Evolutionary conservation across 1,140 invertebrate species (phyloP).

Genomic region (Agrilus planipennis): DNA sequence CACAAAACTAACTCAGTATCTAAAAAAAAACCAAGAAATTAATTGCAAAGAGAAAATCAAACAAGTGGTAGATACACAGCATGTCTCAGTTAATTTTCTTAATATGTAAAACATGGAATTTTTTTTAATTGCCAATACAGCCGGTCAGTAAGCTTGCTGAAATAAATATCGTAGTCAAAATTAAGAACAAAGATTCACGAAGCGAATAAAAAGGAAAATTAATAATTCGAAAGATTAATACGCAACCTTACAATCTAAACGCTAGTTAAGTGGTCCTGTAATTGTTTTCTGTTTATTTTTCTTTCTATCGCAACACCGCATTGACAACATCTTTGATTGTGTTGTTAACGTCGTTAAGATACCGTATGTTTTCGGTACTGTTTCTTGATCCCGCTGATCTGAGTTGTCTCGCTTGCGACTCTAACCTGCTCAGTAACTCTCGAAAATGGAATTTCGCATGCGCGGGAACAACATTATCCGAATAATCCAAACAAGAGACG

Average conservation of each 20-base stretch:
- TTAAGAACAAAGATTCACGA: background rate
- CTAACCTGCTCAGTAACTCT: slow-evolving; percentile 69
- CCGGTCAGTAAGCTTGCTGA: too few relatives aligned
- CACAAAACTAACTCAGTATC: too few relatives aligned
- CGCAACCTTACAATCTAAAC: too few relatives aligned
- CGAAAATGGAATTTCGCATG: slow-evolving; percentile 82
- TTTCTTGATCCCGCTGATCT: slow-evolving; percentile 59
- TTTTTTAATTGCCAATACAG: too few relatives aligned
- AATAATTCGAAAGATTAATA: background rate
- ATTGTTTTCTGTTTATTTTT: too few relatives aligned
- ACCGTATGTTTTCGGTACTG: slow-evolving; percentile 52
- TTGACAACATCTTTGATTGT: slow-evolving; percentile 72
- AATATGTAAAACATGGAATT: too few relatives aligned
- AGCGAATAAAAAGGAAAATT: background rate
- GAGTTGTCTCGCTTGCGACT: slow-evolving; percentile 63
- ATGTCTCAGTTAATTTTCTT: too few relatives aligned
- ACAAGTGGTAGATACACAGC: too few relatives aligned
- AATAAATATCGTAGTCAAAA: too few relatives aligned
- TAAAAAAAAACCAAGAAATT: too few relatives aligned
- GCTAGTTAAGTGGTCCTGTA: too few relatives aligned
- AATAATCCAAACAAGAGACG: slow-evolving; percentile 59
- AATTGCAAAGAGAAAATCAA: too few relatives aligned
- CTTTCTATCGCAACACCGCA: slow-evolving; percentile 63
- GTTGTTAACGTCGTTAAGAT: slow-evolving; percentile 62
- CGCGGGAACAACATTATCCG: slow-evolving; percentile 62